Conservation (phyloP, 2,888 invertebrate genomes). For the Cosmia pyralina region DNA sequence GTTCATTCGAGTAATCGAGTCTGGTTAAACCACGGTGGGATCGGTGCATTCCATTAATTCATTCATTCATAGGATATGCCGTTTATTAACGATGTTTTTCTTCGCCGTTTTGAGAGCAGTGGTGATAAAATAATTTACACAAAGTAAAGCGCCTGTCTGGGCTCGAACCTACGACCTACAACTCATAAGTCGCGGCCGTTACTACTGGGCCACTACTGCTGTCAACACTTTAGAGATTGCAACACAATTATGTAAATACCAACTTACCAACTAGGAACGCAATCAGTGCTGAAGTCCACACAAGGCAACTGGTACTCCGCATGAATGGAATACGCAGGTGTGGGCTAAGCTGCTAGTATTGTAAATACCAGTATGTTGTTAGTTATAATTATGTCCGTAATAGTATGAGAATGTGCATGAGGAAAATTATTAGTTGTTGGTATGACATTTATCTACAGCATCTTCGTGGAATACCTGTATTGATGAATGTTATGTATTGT, state of each 20-base stretch:
- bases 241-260: constrained; percentile 43
- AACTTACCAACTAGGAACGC: constrained; percentile 12
- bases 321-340: constrained; percentile 83
- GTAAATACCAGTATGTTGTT: constrained; percentile 11
- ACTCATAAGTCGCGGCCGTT: too few species aligned
- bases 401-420: constrained; percentile 14
- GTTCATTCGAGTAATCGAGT: too few species aligned
- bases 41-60: too few species aligned
- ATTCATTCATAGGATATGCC: too few species aligned
- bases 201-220: too few species aligned
- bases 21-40: too few species aligned
- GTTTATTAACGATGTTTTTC: too few species aligned
- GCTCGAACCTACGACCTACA: too few species aligned
- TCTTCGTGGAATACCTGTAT: neutral
- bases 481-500: neutral
- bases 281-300: constrained; percentile 53
- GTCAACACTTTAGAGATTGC: constrained; percentile 3
- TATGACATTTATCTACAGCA: constrained; percentile 1
- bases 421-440: neutral
- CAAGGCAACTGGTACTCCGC: constrained; percentile 66
- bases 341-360: neutral
- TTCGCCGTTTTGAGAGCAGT: too few species aligned
- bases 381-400: constrained; percentile 24
- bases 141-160: too few species aligned
- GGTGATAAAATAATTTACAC: too few species aligned